Evolutionary conservation across 2,113 vertebrate species (phyloP).

Genomic region (Bolborhynchus lineola): DNA sequence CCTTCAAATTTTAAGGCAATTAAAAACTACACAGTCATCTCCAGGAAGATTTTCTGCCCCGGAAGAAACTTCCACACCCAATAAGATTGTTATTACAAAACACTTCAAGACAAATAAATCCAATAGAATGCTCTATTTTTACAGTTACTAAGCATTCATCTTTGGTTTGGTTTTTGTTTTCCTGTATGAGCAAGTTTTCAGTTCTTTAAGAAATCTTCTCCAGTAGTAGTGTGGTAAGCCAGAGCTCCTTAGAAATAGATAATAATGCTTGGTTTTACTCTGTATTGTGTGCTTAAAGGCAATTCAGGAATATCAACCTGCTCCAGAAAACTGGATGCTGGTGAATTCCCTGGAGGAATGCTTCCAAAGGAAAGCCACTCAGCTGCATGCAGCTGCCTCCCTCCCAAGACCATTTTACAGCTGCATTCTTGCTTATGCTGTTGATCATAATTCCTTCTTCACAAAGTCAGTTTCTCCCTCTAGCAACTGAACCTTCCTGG

Average conservation of each 20-base stretch:
- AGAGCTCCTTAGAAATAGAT: background rate
- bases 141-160: background rate
- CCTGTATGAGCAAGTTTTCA: background rate
- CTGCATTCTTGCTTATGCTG: background rate
- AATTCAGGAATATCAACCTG: background rate
- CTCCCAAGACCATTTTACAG: background rate
- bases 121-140: background rate
- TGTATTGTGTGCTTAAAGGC: background rate
- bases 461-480: background rate
- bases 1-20: background rate
- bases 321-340: background rate
- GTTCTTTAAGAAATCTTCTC: background rate
- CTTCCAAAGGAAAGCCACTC: background rate
- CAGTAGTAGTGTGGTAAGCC: background rate
- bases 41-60: background rate
- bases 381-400: background rate
- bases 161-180: background rate
- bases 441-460: background rate
- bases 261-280: background rate
- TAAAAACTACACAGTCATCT: background rate
- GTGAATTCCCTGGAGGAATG: background rate
- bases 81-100: background rate
- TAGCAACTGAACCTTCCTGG: background rate
- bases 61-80: background rate
- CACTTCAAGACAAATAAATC: background rate